A percentile compares a stretch with the other conserved stretches of the same genome.
Conservation (phyloP, 1,140 invertebrate genomes). For the Antheraea mylitta region DNA sequence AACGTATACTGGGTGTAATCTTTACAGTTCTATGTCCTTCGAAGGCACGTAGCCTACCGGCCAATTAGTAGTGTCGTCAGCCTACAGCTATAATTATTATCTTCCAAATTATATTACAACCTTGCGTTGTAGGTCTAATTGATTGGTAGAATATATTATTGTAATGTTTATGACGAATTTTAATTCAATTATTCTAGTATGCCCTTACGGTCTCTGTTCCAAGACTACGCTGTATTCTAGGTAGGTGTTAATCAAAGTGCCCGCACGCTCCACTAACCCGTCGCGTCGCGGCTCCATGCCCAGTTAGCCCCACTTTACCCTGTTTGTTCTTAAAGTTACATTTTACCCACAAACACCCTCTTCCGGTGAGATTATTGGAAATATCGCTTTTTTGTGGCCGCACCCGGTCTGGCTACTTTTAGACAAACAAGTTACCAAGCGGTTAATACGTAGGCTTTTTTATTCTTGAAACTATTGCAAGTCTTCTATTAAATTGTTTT, state of each 20-base stretch:
- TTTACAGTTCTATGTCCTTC: too few species aligned
- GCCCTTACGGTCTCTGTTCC: slow-evolving; percentile 10
- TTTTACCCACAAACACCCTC: slow-evolving; percentile 62
- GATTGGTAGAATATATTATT: too few species aligned
- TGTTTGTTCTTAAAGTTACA: slow-evolving; percentile 64
- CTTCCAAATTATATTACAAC: too few species aligned
- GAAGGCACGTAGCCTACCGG: too few species aligned
- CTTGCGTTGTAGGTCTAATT: too few species aligned
- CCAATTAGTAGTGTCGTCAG: too few species aligned
- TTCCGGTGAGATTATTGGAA: slow-evolving; percentile 68
- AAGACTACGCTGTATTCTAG: slow-evolving; percentile 25
- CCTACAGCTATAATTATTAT: too few species aligned
- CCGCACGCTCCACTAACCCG: slow-evolving; percentile 41
- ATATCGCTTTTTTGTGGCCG: slow-evolving; percentile 49
- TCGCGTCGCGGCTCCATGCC: slow-evolving; percentile 38
- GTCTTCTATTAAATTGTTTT: too few species aligned
- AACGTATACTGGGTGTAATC: too few species aligned
- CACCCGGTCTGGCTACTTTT: slow-evolving; percentile 50
- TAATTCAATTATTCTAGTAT: too few species aligned
- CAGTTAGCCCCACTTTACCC: slow-evolving; percentile 59
- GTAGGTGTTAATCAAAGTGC: slow-evolving; percentile 61
- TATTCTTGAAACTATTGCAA: too few species aligned
- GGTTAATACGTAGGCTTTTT: not conserved
- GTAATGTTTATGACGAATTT: too few species aligned
- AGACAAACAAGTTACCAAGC: slow-evolving; percentile 20